Evolutionary conservation across 1,140 invertebrate genomes (phyloP), one percentile per base, ranked within the genome.

Genomic region (Drosophila pectinifera): DNA sequence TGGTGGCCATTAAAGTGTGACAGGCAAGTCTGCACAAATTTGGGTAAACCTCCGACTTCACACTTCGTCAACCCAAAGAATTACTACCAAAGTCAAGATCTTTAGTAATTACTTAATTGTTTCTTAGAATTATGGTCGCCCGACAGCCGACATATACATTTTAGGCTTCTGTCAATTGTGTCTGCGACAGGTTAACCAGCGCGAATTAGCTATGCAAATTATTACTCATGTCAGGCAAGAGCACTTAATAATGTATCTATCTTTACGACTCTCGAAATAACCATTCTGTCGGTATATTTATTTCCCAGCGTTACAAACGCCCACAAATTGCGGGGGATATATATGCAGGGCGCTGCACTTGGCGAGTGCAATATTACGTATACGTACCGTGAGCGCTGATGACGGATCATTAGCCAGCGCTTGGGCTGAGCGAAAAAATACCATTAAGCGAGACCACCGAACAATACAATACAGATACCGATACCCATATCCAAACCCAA

Each of bases 401-500:
- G 54, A 58, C 54, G 26, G 81, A 73, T 80, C 81, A 85, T 80
- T 73, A 51, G 57, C 36, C 54, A 45, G 45, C 43, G 5, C 55
- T 59, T 39, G 43, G 69, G 49, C 39, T 16, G 20, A 58, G 36
- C 34, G 38, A 64, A 36, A 62, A 67, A 78, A 84, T 65, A 48
- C 78, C 74, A 86, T 86, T 81, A 70, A 81, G 55, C 61, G 54
- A 43, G 53, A 49, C 31, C 43, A 54, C 34, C 70, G 75, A 74
- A 86, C 76, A 84, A 80, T 84, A 65, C 64, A 26, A 63, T 26
- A 57, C n/a, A n/a, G n/a, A n/a, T n/a, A n/a, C n/a, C n/a, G n/a
- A n/a, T n/a, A n/a, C n/a, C n/a, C n/a, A n/a, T n/a, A n/a, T n/a
- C n/a, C n/a, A n/a, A n/a, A n/a, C 34, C 34, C 49, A 70, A 39